phyloP scores from a whole-genome alignment of 2,888 invertebrate genomes.

The Halictus ligatus region DNA sequence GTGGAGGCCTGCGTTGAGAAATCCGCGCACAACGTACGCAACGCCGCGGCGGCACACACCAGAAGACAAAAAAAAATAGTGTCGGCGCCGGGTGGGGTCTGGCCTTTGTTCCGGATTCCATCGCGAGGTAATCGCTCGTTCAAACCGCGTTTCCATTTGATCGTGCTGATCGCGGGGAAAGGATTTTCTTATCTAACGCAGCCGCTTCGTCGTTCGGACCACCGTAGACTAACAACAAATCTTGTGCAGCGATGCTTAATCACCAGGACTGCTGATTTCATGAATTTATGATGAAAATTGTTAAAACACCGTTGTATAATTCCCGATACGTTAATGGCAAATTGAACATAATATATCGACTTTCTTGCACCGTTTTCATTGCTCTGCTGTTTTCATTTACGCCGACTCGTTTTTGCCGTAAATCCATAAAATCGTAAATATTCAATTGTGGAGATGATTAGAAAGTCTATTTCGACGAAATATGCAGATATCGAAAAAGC shows the following conservation, averaged over 20 bases:
- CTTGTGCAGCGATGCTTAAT: too few species aligned
- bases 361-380: neutral
- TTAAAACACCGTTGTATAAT: too few species aligned
- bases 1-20: constrained; percentile 58
- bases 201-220: neutral
- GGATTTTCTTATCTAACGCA: constrained; percentile 1
- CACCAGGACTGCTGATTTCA: too few species aligned
- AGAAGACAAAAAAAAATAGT: constrained; percentile 21
- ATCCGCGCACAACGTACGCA: constrained; percentile 40
- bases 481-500: neutral
- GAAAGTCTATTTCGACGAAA: neutral
- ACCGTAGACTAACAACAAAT: neutral
- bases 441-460: neutral
- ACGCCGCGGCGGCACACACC: neutral
- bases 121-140: constrained; percentile 33
- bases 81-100: constrained; percentile 40
- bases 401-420: neutral
- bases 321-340: too few species aligned
- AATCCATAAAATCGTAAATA: neutral
- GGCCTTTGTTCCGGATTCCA: constrained; percentile 57
- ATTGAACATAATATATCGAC: neutral
- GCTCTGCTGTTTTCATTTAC: neutral
- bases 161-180: neutral
- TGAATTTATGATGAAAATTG: too few species aligned
- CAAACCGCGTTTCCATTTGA: constrained; percentile 16